A percentile compares a stretch with the other conserved stretches of the same genome.
These are phyloP conservation scores for Ammospiza caudacuta DNA, from an alignment of 2,113 vertebrate species.

Conservation along the genomic window DNA sequence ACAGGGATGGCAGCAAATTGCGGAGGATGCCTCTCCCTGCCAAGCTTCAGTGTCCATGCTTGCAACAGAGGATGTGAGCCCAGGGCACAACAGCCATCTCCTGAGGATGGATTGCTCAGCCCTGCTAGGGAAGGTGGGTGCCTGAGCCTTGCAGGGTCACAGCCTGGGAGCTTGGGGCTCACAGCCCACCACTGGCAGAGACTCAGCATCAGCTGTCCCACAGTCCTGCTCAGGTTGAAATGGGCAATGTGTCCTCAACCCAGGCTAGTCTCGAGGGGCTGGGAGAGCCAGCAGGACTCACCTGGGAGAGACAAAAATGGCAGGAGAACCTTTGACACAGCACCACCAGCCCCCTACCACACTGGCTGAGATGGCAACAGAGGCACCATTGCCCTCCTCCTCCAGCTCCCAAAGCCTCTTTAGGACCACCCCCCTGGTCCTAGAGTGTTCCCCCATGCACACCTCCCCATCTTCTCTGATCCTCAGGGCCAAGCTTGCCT, in stretches of 20 bases:
- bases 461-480: neutral
- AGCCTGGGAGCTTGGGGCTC: neutral
- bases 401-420: neutral
- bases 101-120: accelerated
- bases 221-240: neutral
- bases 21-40: neutral
- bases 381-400: neutral
- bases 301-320: neutral
- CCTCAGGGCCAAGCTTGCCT: neutral
- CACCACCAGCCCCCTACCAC: neutral
- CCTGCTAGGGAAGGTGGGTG: neutral
- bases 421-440: neutral
- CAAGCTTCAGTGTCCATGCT: neutral
- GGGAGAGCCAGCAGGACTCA: neutral
- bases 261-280: neutral
- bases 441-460: neutral
- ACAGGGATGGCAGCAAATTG: accelerated
- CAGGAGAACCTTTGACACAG: neutral
- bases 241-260: accelerated
- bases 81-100: accelerated
- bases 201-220: neutral
- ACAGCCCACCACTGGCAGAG: neutral
- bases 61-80: neutral
- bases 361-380: neutral
- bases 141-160: neutral